Base-by-base conservation (phyloP, 2,888 invertebrate species). In the Drosophila flavopinicola region DNA sequence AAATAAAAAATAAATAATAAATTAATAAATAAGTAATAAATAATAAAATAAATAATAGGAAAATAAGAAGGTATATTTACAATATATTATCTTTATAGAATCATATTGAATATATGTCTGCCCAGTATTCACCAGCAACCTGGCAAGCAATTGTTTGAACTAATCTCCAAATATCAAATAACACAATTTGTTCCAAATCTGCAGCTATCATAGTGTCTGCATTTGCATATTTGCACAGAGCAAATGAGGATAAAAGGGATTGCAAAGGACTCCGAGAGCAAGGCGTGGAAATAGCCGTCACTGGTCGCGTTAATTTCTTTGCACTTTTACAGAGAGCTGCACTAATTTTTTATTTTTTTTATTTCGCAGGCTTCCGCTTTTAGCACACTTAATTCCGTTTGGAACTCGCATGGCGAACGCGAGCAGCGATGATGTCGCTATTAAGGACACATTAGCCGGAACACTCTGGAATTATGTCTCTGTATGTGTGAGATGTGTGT, bases 371-470 rank as follows among this genome's bases (percentile, higher is more conserved):
- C 71, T 84, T 84, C 77, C 77, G 80, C 66, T 78, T 80, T 82
- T 78, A 77, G 79, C 65, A 68, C 75, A 83, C 82, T 78, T 80
- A 80, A 80, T 80, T 79, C 80, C 79, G 75, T 83, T 80, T 77
- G 77, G 48, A 56, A 23, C 51, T 56, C 61, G 49, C 64, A 61
- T 70, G 63, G 73, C 61, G 64, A 47, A 56, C 47, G 58, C 61
- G 56, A 68, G 67, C 79, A 65, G 39, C 59, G 72, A 77, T 83
- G 80, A 80, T 83, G 82, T 74, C 82, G 82, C 84, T 83, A 83
- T 83, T 83, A 83, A 83, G 84, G 84, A 84, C 82, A 83, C 82
- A 83, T 83, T 83, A 83, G 82, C 71, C 70, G 65, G 76, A 70
- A 78, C 76, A 83, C 72, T 83, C 67, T 69, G 64, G 74, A 84